Evolutionary conservation across 2,888 invertebrate genomes (phyloP).

Genomic region (Drosophila kambysellisi): DNA sequence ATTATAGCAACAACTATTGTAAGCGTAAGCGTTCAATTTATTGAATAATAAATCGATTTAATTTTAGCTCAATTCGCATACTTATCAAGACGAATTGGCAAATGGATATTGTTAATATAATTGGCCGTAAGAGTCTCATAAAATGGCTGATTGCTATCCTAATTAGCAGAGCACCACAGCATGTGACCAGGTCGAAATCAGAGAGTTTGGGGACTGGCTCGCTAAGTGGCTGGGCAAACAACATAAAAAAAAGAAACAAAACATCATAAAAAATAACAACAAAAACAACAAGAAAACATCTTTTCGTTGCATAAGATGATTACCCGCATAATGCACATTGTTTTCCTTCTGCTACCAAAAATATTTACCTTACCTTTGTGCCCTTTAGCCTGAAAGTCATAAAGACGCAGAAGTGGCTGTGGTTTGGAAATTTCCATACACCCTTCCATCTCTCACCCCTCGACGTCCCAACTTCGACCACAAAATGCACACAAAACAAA

Average conservation of each 20-base stretch:
- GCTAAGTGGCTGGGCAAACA: slow-evolving; percentile 50
- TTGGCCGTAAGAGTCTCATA: slow-evolving; percentile 21
- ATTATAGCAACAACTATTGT: slow-evolving; percentile 60
- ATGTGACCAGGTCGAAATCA: neutral
- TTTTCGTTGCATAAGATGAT: slow-evolving; percentile 44
- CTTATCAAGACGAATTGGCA: neutral
- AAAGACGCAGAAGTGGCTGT: slow-evolving; percentile 64
- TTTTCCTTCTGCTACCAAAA: slow-evolving; percentile 41
- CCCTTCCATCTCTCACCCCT: neutral
- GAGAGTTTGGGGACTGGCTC: neutral
- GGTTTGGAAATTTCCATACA: slow-evolving; percentile 48
- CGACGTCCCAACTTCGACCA: slow-evolving; percentile 1
- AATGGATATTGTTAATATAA: slow-evolving; percentile 7
- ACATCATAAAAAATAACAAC: neutral
- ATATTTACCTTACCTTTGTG: slow-evolving; percentile 56
- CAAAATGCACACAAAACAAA: slow-evolving; percentile 67
- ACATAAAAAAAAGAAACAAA: slow-evolving; percentile 26
- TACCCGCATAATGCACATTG: slow-evolving; percentile 47
- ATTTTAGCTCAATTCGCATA: slow-evolving; percentile 65
- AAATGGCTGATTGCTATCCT: slow-evolving; percentile 37
- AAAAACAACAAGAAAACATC: slow-evolving; percentile 16
- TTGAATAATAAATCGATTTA: slow-evolving; percentile 79
- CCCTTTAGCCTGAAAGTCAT: slow-evolving; percentile 51
- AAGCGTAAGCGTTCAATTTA: slow-evolving; percentile 74
- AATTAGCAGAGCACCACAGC: slow-evolving; percentile 49